Base-by-base conservation (phyloP, 2,113 vertebrate species). In the Actenoides hombroni region DNA sequence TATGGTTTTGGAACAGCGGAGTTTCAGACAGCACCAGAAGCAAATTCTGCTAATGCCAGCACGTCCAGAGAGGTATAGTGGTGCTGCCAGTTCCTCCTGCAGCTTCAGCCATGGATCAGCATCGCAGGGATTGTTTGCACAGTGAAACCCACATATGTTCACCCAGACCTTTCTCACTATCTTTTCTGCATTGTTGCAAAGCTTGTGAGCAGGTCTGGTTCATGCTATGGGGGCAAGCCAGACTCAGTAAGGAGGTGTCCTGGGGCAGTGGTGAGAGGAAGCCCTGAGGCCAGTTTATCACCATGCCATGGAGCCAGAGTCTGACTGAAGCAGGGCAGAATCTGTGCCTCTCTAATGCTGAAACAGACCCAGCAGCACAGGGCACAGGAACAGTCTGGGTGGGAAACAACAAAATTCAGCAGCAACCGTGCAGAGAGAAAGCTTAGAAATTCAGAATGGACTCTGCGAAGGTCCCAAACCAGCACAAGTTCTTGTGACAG, bases 351-450 rank as follows among this genome's bases (percentile, higher is more conserved):
- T 77, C 46, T 73, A 37, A 53, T 5, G 17, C 23, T 60, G 39
- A n/a, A 64, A 19, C 2, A 3, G 33, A 49, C 26, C 6, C 6
- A 16, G 8, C 33, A 51, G 23, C 1, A 2, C 1, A 0, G 12
- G 7, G 31, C n/a, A 51, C 18, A 24, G 35, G 42, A 68, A 28
- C 4, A 2, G 5, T 46, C 16, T 44, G 17, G 5, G 16, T 46
- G 25, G 35, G 25, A 69, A 74, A 44, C 24, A 73, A 40, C 28
- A 54, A 73, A 61, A 90, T 53, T 53, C 51, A 60, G 33, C 51
- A 71, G 51, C 49, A 83, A 10, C 13, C 23, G 4, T 26, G 15
- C 13, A 57, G 26, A 70, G 3, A 61, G n/a, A n/a, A 83, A 57
- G 2, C 77, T 61, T 29, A 57, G 40, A 57, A 88, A 92, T 59